phyloP scores from a whole-genome alignment of 1,140 invertebrate species.

The Adelges cooleyi region DNA sequence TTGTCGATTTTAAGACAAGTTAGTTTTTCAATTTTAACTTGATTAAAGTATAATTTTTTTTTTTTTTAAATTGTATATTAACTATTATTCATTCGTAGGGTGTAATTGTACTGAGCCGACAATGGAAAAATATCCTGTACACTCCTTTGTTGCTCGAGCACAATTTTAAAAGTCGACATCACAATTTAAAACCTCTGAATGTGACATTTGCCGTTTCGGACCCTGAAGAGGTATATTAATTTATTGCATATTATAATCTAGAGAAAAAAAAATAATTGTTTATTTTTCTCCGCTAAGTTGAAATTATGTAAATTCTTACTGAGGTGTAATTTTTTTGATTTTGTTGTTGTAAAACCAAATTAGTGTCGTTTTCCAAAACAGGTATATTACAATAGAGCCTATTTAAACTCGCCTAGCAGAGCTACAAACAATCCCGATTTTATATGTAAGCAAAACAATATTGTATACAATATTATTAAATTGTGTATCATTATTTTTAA shows the following conservation, averaged over 20 bases:
- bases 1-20: constrained; percentile 77
- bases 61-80: constrained; percentile 16
- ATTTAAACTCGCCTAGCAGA: constrained; percentile 14
- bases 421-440: constrained; percentile 10
- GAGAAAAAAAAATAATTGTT: no score
- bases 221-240: constrained; percentile 53
- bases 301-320: not conserved
- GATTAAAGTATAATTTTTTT: not conserved
- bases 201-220: constrained; percentile 78
- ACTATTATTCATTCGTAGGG: constrained; percentile 47
- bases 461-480: not conserved
- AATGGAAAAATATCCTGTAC: constrained; percentile 94
- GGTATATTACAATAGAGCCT: constrained; percentile 19
- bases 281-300: not conserved
- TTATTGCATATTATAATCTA: not conserved
- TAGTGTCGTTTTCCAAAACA: constrained; percentile 19
- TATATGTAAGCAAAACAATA: constrained; percentile 22
- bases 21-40: constrained; percentile 29
- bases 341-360: constrained; percentile 7
- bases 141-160: constrained; percentile 83
- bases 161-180: constrained; percentile 66
- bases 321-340: not conserved
- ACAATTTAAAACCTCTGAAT: constrained; percentile 64
- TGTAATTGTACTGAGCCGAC: constrained; percentile 80
- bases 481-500: constrained; percentile 14